Percentiles rank a stretch among this genome's conserved stretches.
These are phyloP conservation scores for Caenorhabditis drosophilae DNA, from an alignment of 2,888 invertebrate species.

Conservation along the genomic window DNA sequence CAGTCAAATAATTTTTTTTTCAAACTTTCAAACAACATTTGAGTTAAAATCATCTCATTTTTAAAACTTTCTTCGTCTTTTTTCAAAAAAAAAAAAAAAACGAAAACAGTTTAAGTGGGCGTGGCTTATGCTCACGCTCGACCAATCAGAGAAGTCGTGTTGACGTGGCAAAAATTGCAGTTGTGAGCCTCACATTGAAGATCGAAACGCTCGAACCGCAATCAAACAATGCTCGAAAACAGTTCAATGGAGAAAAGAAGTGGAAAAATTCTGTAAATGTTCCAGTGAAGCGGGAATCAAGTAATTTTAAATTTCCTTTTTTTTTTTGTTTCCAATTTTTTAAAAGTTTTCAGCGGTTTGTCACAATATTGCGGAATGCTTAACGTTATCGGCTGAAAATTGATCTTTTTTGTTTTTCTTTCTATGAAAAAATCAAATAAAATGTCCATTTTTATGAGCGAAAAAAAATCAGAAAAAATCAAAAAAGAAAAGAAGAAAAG, in stretches of 20 bases:
- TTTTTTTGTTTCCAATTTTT: not conserved
- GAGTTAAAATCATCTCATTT: too few relatives aligned
- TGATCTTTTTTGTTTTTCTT: not conserved
- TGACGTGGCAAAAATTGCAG: too few relatives aligned
- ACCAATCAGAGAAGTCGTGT: too few relatives aligned
- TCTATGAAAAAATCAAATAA: too few relatives aligned
- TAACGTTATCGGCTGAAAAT: conserved; percentile 38
- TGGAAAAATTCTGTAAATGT: conserved; percentile 60
- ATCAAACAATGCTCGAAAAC: conserved; percentile 53
- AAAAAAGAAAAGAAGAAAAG: not conserved
- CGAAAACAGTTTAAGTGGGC: not conserved
- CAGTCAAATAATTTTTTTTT: not conserved
- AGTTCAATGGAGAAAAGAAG: conserved; percentile 58
- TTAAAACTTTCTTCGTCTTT: too few relatives aligned
- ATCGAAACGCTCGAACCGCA: conserved; percentile 46
- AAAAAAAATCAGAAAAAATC: too few relatives aligned
- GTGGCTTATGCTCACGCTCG: too few relatives aligned
- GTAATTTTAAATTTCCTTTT: conserved; percentile 46
- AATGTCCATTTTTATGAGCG: too few relatives aligned
- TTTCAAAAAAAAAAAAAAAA: not conserved
- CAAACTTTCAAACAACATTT: too few relatives aligned
- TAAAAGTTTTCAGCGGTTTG: conserved; percentile 39
- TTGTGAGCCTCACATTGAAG: conserved; percentile 59
- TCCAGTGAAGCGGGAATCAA: conserved; percentile 58
- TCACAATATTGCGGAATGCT: conserved; percentile 51